These are phyloP conservation scores for Scaptomyza montana DNA, from an alignment of 1,140 invertebrate species.

Conservation along the genomic window DNA sequence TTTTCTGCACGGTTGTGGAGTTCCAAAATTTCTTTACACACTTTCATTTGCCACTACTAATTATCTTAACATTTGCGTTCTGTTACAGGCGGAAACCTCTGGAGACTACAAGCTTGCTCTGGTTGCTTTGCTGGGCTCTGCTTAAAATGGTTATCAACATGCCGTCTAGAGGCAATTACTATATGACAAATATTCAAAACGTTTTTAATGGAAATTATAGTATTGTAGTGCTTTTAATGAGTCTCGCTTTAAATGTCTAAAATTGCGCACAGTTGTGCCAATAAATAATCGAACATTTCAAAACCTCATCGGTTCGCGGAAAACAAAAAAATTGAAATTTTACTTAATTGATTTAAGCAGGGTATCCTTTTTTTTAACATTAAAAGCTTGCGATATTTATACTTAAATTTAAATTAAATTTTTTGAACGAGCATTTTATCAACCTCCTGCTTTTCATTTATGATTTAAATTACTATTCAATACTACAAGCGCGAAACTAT, in stretches of 20 bases:
- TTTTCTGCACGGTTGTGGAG: constrained; percentile 13
- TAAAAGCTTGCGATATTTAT: too few species aligned
- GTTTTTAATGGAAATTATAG: constrained; percentile 35
- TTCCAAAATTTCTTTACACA: constrained; percentile 19
- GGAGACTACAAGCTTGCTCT: constrained; percentile 90
- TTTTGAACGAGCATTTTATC: too few species aligned
- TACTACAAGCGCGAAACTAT: constrained; percentile 25
- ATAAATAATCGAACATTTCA: neutral
- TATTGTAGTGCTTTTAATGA: constrained; percentile 57
- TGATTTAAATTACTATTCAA: neutral
- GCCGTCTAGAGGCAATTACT: neutral
- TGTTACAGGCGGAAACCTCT: constrained; percentile 88
- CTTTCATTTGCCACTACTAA: neutral
- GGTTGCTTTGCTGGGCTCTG: constrained; percentile 85
- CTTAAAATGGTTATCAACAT: constrained; percentile 37
- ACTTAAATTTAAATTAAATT: too few species aligned
- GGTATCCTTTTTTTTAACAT: too few species aligned
- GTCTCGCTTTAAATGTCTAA: constrained; percentile 56
- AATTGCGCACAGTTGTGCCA: constrained; percentile 49
- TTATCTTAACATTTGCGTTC: neutral
- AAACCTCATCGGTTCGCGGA: neutral
- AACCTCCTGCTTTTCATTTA: too few species aligned
- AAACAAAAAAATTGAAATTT: neutral
- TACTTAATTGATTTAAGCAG: too few species aligned
- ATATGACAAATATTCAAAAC: neutral